Evolutionary conservation across 2,888 invertebrate species (phyloP).

Genomic region (Timandra comae): DNA sequence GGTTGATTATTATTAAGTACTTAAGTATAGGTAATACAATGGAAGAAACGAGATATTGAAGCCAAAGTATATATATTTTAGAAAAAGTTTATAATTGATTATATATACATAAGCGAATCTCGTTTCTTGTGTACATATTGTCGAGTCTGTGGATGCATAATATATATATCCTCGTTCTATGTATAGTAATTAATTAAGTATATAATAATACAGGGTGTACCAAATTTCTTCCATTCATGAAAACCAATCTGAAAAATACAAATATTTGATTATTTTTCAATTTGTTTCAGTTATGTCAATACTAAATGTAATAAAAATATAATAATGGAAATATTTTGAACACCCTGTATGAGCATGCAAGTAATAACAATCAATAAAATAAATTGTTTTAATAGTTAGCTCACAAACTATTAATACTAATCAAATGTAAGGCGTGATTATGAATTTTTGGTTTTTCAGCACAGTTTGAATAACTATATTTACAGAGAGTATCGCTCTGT

Average conservation of each 20-base stretch:
- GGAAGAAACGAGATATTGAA: slow-evolving; percentile 37
- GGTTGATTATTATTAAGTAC: slow-evolving; percentile 59
- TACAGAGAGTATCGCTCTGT: no score
- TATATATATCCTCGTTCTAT: slow-evolving; percentile 29
- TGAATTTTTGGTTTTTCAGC: no score
- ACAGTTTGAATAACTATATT: no score
- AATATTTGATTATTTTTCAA: neutral
- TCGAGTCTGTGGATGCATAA: slow-evolving; percentile 49
- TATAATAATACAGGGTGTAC: slow-evolving; percentile 1
- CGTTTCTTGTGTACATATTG: slow-evolving; percentile 39
- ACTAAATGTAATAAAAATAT: no score
- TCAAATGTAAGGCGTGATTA: no score
- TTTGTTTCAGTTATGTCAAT: no score
- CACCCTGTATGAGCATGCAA: no score
- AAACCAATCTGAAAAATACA: neutral
- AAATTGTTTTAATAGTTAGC: no score
- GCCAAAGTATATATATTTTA: slow-evolving; percentile 9
- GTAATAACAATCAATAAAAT: no score
- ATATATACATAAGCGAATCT: slow-evolving; percentile 16
- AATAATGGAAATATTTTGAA: no score
- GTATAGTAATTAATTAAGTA: slow-evolving; percentile 21
- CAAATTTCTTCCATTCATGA: neutral
- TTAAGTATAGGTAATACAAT: slow-evolving; percentile 34
- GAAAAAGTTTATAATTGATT: slow-evolving; percentile 3
- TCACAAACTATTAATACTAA: no score